Percentiles rank a stretch among this genome's conserved stretches.
These are phyloP conservation scores for Malacosoma neustria DNA, from an alignment of 2,888 invertebrate species.

Conservation along the genomic window DNA sequence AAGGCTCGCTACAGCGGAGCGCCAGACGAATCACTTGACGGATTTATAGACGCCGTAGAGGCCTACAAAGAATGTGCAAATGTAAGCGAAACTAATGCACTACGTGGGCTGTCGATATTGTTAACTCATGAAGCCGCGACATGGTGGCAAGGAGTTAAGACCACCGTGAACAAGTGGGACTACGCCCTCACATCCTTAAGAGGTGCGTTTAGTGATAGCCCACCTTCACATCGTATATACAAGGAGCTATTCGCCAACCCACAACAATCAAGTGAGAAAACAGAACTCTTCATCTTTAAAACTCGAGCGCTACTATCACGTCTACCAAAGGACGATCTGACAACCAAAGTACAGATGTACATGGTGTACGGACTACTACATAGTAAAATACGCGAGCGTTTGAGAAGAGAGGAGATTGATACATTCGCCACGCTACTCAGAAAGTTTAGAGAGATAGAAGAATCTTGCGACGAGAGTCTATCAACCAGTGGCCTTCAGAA, in stretches of 20 bases:
- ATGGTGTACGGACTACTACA: conserved; percentile 14
- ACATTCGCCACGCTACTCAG: conserved; percentile 7
- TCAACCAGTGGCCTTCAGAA: background rate
- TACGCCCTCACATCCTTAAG: background rate
- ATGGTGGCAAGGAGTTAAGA: conserved; percentile 9
- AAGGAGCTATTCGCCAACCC: background rate
- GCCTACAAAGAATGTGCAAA: conserved; percentile 10
- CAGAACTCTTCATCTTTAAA: conserved; percentile 6
- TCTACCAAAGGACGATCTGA: conserved; percentile 1
- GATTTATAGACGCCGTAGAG: conserved; percentile 11
- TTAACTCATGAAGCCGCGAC: conserved; percentile 13
- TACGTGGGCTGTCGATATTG: conserved; percentile 13
- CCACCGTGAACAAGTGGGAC: conserved; percentile 1
- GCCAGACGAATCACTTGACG: conserved; percentile 3
- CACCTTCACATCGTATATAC: conserved; percentile 3
- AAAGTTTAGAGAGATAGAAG: conserved; percentile 8
- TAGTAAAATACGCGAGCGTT: conserved; percentile 9
- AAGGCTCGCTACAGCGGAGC: conserved; percentile 11
- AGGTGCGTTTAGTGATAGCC: conserved; percentile 3
- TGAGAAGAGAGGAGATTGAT: conserved; percentile 4
- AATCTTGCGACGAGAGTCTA: conserved; percentile 6
- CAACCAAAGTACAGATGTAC: conserved; percentile 7
- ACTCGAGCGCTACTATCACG: conserved; percentile 7
- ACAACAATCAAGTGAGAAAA: background rate
- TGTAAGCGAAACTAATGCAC: conserved; percentile 8